Evolutionary conservation across 2,888 invertebrate species (phyloP).

Genomic region (Syritta pipiens): DNA sequence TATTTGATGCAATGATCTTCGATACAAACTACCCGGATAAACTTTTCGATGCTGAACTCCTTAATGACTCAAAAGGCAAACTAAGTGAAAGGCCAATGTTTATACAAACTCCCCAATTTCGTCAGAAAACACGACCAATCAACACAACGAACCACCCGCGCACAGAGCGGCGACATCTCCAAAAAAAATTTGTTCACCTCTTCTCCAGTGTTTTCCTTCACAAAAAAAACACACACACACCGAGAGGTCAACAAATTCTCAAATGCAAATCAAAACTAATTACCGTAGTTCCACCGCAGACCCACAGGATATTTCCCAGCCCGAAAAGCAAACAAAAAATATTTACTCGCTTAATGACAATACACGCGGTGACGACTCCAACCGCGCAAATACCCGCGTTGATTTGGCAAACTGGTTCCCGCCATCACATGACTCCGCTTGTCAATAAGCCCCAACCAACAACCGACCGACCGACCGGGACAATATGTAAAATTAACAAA

Average conservation of each 20-base stretch:
- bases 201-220: not conserved
- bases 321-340: constrained; percentile 44
- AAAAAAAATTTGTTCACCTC: too few relatives aligned
- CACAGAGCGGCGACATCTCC: too few relatives aligned
- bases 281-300: constrained; percentile 3
- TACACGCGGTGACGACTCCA: not conserved
- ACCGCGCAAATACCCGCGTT: constrained; percentile 4
- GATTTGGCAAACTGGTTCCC: constrained; percentile 42
- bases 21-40: too few relatives aligned
- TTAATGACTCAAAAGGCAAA: too few relatives aligned
- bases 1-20: too few relatives aligned
- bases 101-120: too few relatives aligned
- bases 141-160: too few relatives aligned
- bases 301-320: constrained; percentile 30
- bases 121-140: too few relatives aligned
- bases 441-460: too few relatives aligned
- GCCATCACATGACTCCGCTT: not conserved
- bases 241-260: constrained; percentile 13
- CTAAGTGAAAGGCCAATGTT: too few relatives aligned
- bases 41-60: too few relatives aligned
- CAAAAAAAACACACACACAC: not conserved
- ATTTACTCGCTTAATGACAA: constrained; percentile 56
- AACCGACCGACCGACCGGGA: too few relatives aligned
- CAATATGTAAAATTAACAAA: constrained; percentile 51
- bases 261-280: constrained; percentile 33